Conservation (phyloP, 2,888 invertebrate genomes). For the Leptinotarsa haldemani region DNA sequence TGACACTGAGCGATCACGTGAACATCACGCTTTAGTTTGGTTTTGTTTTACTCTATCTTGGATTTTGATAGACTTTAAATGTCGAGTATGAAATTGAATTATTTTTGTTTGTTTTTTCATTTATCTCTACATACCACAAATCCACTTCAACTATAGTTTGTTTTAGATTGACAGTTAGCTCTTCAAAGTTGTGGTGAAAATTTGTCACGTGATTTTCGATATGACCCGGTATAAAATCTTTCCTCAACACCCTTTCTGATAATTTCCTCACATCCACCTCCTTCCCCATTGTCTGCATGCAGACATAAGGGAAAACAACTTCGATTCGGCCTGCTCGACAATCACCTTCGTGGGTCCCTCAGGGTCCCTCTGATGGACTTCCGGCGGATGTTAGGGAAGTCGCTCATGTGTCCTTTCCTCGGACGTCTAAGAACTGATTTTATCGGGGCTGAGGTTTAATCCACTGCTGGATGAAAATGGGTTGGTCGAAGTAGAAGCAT, state of each 20-base stretch:
- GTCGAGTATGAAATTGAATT: too few species aligned
- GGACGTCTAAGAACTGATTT: conserved; percentile 14
- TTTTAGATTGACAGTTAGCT: too few species aligned
- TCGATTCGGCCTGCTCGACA: conserved; percentile 57
- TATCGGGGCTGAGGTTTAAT: conserved; percentile 11
- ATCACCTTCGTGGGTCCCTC: conserved; percentile 62
- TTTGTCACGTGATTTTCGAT: conserved; percentile 26
- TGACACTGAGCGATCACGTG: too few species aligned
- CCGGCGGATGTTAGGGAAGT: conserved; percentile 60
- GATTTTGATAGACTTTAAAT: too few species aligned
- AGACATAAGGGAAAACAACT: conserved; percentile 64
- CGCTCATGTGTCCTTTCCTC: conserved; percentile 60
- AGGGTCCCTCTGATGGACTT: conserved; percentile 63
- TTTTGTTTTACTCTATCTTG: too few species aligned
- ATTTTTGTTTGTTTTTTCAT: too few species aligned
- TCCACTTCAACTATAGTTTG: too few species aligned
- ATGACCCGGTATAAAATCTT: neutral
- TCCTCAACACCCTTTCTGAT: conserved; percentile 40
- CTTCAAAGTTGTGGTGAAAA: too few species aligned
- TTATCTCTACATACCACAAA: too few species aligned
- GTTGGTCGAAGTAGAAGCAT: neutral
- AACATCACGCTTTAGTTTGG: too few species aligned
- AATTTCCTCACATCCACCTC: conserved; percentile 38
- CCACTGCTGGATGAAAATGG: conserved; percentile 18
- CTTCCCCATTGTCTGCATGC: conserved; percentile 33